Conservation (phyloP, 2,888 invertebrate genomes). For the Ptilodon capucinus region DNA sequence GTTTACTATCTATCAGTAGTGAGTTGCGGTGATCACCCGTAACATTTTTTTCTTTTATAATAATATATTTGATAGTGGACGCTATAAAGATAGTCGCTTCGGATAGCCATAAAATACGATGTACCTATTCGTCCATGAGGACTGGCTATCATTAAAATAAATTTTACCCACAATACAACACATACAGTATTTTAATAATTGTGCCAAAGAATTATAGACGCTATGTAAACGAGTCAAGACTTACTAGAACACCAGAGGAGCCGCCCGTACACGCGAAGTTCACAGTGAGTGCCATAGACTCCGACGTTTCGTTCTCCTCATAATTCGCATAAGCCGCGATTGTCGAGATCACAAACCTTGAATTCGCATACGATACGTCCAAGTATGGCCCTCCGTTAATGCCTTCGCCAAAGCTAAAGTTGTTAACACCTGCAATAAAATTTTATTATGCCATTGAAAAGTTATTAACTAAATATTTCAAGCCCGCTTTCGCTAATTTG, state of each 20-base stretch:
- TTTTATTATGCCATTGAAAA: background rate
- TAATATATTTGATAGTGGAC: too few species aligned
- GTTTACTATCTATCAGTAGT: too few species aligned
- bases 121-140: too few species aligned
- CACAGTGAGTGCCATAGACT: slow-evolving; percentile 43
- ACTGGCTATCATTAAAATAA: too few species aligned
- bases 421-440: slow-evolving; percentile 44
- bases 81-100: too few species aligned
- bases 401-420: slow-evolving; percentile 36
- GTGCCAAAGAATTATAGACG: background rate
- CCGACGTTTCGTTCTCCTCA: slow-evolving; percentile 59
- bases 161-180: too few species aligned
- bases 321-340: slow-evolving; percentile 50
- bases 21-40: too few species aligned
- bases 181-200: too few species aligned
- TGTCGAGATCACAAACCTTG: slow-evolving; percentile 47
- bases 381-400: slow-evolving; percentile 55
- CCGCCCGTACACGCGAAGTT: slow-evolving; percentile 53
- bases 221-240: slow-evolving; percentile 9
- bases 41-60: too few species aligned
- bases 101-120: too few species aligned
- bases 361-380: slow-evolving; percentile 29
- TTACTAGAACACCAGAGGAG: slow-evolving; percentile 40
- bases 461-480: too few species aligned
- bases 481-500: too few species aligned